These are phyloP conservation scores for Chrosomus eos DNA, from an alignment of 2,797 vertebrate species.

Conservation along the genomic window DNA sequence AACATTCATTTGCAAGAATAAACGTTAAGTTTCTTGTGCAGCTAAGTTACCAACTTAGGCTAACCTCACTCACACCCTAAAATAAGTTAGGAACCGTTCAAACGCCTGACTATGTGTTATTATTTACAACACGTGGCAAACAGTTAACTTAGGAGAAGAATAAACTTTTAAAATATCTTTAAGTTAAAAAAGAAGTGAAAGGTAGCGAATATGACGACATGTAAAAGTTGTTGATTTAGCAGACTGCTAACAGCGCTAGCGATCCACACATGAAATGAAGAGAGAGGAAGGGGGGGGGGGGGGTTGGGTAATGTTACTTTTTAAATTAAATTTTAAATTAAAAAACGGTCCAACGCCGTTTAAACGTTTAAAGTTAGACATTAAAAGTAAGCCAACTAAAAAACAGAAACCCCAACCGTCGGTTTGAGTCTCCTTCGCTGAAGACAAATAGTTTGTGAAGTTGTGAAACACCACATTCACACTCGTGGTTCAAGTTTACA, in stretches of 20 bases:
- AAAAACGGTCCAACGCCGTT: not conserved
- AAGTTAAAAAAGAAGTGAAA: not conserved
- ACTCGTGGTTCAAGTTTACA: conserved; percentile 1
- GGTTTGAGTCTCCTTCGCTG: not conserved
- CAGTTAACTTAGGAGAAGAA: no score
- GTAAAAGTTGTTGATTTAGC: conserved; percentile 40
- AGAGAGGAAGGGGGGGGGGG: no score
- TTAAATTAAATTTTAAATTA: not conserved
- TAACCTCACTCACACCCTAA: conserved; percentile 14
- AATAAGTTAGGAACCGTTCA: not conserved
- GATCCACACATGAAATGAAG: not conserved
- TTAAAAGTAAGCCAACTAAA: not conserved
- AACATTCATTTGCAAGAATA: not conserved
- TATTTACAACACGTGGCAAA: not conserved
- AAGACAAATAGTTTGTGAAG: conserved; percentile 29
- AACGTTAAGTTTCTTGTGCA: not conserved
- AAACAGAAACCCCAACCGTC: not conserved
- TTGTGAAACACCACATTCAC: conserved; percentile 59
- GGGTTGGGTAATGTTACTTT: no score
- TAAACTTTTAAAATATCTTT: not conserved
- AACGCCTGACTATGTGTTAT: not conserved
- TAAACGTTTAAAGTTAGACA: not conserved
- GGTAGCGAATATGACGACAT: not conserved
- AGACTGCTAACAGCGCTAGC: conserved; percentile 40
- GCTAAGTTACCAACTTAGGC: not conserved